Conservation (phyloP, 2,113 vertebrate genomes). For the Cebidichthys violaceus region DNA sequence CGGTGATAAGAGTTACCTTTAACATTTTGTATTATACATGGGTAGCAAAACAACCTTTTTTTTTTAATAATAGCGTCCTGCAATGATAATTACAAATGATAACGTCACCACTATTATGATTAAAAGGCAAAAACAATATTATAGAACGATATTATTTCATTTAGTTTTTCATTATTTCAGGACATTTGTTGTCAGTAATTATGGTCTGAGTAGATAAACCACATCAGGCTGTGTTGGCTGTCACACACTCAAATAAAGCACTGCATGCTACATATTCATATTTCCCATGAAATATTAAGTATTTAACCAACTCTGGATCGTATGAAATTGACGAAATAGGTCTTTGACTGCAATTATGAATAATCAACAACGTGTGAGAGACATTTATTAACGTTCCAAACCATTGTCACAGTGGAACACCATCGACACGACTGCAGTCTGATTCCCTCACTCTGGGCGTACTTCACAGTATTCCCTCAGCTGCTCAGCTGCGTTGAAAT, state of each 20-base stretch:
- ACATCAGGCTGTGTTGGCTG: background rate
- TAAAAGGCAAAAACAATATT: background rate
- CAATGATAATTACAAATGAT: background rate
- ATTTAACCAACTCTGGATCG: background rate
- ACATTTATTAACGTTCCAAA: slow-evolving; percentile 13
- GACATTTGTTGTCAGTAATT: background rate
- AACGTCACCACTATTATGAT: background rate
- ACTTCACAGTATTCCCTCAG: slow-evolving; percentile 50
- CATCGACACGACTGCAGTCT: slow-evolving; percentile 21
- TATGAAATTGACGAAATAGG: background rate
- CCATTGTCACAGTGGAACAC: slow-evolving; percentile 21
- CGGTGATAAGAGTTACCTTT: background rate
- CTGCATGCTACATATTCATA: background rate
- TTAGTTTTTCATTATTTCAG: background rate
- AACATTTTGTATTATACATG: background rate
- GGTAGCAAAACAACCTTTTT: background rate
- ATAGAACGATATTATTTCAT: background rate
- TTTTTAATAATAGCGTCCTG: background rate
- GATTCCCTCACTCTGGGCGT: slow-evolving; percentile 28
- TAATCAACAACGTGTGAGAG: background rate
- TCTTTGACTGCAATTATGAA: background rate
- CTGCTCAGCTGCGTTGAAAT: slow-evolving; percentile 59
- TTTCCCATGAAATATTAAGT: background rate
- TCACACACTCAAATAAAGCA: background rate
- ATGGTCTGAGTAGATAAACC: background rate